Base-by-base conservation (phyloP, 2,888 invertebrate species). In the Orthosia cruda region DNA sequence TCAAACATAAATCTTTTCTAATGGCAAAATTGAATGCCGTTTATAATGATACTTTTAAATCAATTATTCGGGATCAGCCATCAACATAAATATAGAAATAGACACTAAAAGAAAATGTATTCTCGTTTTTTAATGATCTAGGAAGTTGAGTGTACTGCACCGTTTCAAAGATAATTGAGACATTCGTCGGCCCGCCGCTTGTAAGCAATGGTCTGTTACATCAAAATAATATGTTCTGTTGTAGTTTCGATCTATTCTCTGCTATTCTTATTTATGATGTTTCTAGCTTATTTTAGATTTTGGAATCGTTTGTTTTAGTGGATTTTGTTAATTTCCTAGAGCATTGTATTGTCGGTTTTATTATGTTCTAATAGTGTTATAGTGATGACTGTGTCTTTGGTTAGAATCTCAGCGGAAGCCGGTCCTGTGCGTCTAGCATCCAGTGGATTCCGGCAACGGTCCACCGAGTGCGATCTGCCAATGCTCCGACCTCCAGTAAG, bases 131-230 rank as follows among this genome's bases (percentile, higher is more conserved):
- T 47, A 61, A 58, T 57, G 13, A 12, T 26, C 20, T 67, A 58
- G 63, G 67, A 81, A 75, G 58, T 77, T 57, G 62, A 64, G 66
- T 32, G 59, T 66, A 55, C 59, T 71, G 54, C 40, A 64, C 57
- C 40, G 32, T 80, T 58, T 74, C 82, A 80, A 84, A 80, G 79
- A 61, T 79, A 87, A 91, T 89, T 88, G 89, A 90, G 86, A 88
- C 78, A 86, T 88, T 82, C 70, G 50, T 63, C 74, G 67, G 74
- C 71, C 84, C 40, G 40, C 40, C 40, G 83, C 85, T 90, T 74
- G 84, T 20, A 72, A 77, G 81, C 80, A 89, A 88, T 89, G 85
- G 84, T 62, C 83, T 85, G 89, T 85, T 74, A 70, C 78, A 52
- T 69, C 72, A 74, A 81, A 26, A 26, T 3, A n/a, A n/a, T 3